A percentile compares a stretch with the other conserved stretches of the same genome.
phyloP scores from a whole-genome alignment of 2,797 vertebrate genomes.

The Pseudocheirus occidentalis region DNA sequence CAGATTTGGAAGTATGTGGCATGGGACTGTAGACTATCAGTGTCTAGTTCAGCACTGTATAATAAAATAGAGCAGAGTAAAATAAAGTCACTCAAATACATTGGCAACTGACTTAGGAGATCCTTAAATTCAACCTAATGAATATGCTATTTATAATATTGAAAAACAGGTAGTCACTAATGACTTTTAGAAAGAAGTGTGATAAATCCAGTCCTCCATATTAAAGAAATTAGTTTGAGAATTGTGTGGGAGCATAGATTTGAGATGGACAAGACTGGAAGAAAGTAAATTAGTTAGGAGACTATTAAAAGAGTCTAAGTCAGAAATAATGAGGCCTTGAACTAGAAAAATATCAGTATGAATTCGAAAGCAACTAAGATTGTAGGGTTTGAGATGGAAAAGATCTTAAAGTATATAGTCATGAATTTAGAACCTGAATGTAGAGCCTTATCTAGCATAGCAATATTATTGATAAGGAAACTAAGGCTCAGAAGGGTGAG shows the following conservation, averaged over 20 bases:
- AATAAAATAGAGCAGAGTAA: background rate
- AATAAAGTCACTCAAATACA: background rate
- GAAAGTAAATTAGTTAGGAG: background rate
- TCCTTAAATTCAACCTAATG: background rate
- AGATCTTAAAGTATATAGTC: background rate
- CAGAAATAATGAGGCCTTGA: background rate
- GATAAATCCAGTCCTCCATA: background rate
- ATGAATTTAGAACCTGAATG: background rate
- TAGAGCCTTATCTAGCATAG: background rate
- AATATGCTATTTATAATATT: background rate
- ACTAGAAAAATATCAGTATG: background rate
- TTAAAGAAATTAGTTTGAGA: background rate
- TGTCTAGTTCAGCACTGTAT: background rate
- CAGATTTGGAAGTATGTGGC: background rate
- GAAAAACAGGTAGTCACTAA: background rate
- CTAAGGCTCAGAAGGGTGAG: background rate
- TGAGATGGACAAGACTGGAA: background rate
- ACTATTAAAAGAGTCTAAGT: background rate
- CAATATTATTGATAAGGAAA: background rate
- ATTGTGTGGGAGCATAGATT: background rate
- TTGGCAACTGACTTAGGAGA: background rate
- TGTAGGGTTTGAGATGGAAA: background rate
- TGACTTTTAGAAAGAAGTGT: background rate
- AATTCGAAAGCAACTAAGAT: background rate
- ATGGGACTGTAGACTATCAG: background rate